These are phyloP conservation scores for Calephelis perditalis DNA, from an alignment of 2,888 invertebrate genomes.

Conservation along the genomic window DNA sequence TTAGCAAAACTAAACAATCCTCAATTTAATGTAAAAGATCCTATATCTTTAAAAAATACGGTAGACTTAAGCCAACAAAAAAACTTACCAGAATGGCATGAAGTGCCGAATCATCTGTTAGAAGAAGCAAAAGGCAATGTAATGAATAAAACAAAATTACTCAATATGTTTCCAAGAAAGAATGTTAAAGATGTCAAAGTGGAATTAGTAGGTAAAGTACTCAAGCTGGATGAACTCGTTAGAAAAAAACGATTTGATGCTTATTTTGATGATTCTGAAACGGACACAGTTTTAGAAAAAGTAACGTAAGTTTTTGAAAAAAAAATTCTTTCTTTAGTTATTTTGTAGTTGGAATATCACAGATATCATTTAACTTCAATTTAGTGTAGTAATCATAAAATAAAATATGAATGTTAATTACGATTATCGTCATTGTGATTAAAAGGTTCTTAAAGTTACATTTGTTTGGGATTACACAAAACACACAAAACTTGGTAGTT, in stretches of 20 bases:
- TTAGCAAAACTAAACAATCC: not conserved
- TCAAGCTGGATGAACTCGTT: slow-evolving; percentile 45
- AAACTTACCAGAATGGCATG: slow-evolving; percentile 45
- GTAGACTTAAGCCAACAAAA: slow-evolving; percentile 11
- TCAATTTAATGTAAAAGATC: slow-evolving; percentile 22
- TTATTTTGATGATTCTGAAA: slow-evolving; percentile 21
- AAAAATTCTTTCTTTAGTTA: too few species aligned
- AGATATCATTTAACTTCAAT: too few species aligned
- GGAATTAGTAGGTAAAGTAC: slow-evolving; percentile 53
- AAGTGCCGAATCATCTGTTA: slow-evolving; percentile 44
- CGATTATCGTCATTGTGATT: too few species aligned
- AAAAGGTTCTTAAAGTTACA: too few species aligned
- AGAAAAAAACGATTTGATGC: slow-evolving; percentile 41
- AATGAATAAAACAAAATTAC: slow-evolving; percentile 40
- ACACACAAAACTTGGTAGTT: too few species aligned
- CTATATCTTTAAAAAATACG: slow-evolving; percentile 20
- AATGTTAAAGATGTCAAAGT: slow-evolving; percentile 51
- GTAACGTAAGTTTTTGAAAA: slow-evolving; percentile 48
- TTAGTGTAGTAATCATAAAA: too few species aligned
- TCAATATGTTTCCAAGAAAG: slow-evolving; percentile 48
- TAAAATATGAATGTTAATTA: too few species aligned
- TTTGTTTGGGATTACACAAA: too few species aligned
- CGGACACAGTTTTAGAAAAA: slow-evolving; percentile 51
- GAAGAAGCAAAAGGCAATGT: slow-evolving; percentile 56
- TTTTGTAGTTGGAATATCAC: too few species aligned